phyloP scores from a whole-genome alignment of 1,140 invertebrate genomes.

The Ruditapes philippinarum region DNA sequence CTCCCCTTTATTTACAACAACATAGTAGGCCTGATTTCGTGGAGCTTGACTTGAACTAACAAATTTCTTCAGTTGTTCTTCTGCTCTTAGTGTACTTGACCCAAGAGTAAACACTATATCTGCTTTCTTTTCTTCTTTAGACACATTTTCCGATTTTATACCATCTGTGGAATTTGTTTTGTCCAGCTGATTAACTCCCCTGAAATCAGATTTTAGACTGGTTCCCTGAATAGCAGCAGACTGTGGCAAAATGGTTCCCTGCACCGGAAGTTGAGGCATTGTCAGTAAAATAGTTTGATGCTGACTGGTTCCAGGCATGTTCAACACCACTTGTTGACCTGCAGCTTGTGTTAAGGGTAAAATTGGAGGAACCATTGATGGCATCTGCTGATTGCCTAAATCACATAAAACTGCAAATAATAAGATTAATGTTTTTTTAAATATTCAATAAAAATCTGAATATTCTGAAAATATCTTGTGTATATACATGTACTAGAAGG shows the following conservation, averaged over 20 bases:
- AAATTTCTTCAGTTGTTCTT: slow-evolving; percentile 49
- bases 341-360: neutral
- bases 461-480: no score
- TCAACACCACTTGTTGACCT: neutral
- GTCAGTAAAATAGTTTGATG: neutral
- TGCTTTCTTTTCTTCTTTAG: neutral
- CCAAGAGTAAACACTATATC: neutral
- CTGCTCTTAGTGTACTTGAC: slow-evolving; percentile 6
- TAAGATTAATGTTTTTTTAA: no score
- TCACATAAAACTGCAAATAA: neutral
- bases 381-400: neutral
- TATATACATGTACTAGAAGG: no score
- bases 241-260: neutral
- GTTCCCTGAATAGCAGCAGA: neutral
- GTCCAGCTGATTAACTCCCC: neutral
- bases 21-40: slow-evolving; percentile 55
- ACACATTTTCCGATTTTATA: neutral
- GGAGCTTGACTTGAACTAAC: slow-evolving; percentile 23
- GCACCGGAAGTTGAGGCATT: neutral
- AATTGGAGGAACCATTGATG: neutral
- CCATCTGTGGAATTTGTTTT: neutral
- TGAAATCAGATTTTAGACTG: neutral
- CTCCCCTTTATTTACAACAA: slow-evolving; percentile 49
- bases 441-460: no score
- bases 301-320: neutral